These are phyloP conservation scores for Melierax canorus DNA, from an alignment of 2,113 vertebrate genomes.

Conservation along the genomic window DNA sequence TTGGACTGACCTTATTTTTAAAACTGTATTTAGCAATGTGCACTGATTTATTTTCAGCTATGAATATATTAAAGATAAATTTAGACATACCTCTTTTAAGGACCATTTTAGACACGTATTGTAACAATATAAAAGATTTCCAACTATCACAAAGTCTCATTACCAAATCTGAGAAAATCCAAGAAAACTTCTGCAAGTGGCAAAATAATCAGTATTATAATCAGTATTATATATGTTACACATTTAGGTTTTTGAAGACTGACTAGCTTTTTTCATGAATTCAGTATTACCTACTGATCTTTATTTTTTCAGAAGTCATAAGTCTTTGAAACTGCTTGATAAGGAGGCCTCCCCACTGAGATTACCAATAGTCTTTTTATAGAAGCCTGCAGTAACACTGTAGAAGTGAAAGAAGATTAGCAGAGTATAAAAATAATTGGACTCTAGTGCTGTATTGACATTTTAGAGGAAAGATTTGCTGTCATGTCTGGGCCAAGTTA, in stretches of 20 bases:
- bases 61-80: not conserved
- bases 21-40: not conserved
- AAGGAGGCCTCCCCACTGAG: conserved; percentile 4
- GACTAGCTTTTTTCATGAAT: not conserved
- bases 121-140: not conserved
- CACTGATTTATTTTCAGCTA: not conserved
- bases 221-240: not conserved
- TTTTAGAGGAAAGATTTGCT: conserved; percentile 22
- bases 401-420: conserved; percentile 49
- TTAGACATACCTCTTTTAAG: not conserved
- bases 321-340: conserved; percentile 23
- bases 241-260: not conserved
- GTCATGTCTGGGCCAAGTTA: conserved; percentile 1
- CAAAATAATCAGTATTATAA: not conserved
- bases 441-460: not conserved
- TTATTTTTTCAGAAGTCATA: conserved; percentile 11
- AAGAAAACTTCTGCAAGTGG: not conserved
- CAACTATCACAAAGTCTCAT: not conserved
- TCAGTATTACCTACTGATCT: not conserved
- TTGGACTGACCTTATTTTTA: not conserved
- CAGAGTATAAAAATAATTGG: conserved; percentile 53
- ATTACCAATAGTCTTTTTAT: conserved; percentile 41
- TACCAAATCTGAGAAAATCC: not conserved
- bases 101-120: not conserved
- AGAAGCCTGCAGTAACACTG: not conserved